phyloP scores from a whole-genome alignment of 2,113 vertebrate genomes.

The Dryoscopus gambensis region DNA sequence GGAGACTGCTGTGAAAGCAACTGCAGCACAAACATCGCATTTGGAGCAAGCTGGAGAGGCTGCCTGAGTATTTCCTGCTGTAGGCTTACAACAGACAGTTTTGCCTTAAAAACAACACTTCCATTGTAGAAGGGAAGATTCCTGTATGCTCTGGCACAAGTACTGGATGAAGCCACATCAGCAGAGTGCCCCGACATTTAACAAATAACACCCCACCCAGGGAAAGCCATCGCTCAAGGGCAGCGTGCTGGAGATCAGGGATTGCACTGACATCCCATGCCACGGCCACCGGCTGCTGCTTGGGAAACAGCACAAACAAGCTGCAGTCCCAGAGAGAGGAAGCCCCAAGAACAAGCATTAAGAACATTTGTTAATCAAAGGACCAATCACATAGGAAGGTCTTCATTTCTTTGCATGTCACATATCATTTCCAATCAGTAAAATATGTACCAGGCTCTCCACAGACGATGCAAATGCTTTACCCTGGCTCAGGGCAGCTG shows the following conservation, averaged over 20 bases:
- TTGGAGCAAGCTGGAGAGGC: not conserved
- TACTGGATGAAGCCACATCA: not conserved
- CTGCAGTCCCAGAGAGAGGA: not conserved
- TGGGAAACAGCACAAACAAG: not conserved
- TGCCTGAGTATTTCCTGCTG: not conserved
- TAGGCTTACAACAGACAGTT: not conserved
- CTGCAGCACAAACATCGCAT: not conserved
- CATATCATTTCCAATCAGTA: slow-evolving; percentile 37
- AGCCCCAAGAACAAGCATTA: not conserved
- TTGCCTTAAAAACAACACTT: not conserved
- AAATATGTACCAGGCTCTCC: slow-evolving; percentile 5
- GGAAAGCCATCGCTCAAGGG: not conserved
- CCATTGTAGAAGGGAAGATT: not conserved
- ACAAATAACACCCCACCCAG: not conserved
- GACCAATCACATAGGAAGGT: not conserved
- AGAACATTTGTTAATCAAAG: slow-evolving; percentile 64
- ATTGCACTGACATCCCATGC: not conserved
- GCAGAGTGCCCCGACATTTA: not conserved
- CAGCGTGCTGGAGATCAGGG: not conserved
- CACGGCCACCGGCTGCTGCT: not conserved
- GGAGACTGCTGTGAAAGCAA: slow-evolving; percentile 4
- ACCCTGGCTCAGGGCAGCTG: not conserved
- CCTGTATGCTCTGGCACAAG: not conserved
- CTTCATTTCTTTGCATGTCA: not conserved
- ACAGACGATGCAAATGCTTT: slow-evolving; percentile 30